A percentile compares a stretch with the other conserved stretches of the same genome.
These are phyloP conservation scores for Toxotes jaculatrix DNA, from an alignment of 2,113 vertebrate species.

Conservation along the genomic window DNA sequence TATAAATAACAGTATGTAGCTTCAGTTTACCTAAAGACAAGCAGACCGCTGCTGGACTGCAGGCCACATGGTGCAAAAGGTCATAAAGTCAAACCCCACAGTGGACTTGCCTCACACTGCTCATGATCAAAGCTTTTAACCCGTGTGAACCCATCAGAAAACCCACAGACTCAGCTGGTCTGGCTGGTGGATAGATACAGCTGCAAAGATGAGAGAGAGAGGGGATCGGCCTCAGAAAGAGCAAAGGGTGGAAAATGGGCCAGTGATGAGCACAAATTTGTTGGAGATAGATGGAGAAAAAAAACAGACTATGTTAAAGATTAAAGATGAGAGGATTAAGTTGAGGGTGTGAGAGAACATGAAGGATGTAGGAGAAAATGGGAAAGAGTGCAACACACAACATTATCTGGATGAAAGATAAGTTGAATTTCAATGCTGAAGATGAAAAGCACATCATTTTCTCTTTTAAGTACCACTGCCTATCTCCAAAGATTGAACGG, in stretches of 20 bases:
- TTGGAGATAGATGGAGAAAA: conserved; percentile 22
- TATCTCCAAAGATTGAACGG: neutral
- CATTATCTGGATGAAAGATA: conserved; percentile 18
- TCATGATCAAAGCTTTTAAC: conserved; percentile 68
- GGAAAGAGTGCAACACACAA: neutral
- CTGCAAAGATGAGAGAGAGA: neutral
- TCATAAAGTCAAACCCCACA: conserved; percentile 39
- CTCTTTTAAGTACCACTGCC: neutral
- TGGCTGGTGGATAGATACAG: conserved; percentile 5
- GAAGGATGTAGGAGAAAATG: neutral
- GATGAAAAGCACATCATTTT: neutral
- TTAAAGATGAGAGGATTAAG: conserved; percentile 44
- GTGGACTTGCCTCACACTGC: conserved; percentile 14
- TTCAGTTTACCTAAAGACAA: conserved; percentile 35
- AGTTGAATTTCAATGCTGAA: neutral
- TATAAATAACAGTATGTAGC: conserved; percentile 1
- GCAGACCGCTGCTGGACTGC: conserved; percentile 1
- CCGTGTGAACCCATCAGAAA: conserved; percentile 59
- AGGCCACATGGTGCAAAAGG: conserved; percentile 26
- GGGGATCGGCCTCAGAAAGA: conserved; percentile 23
- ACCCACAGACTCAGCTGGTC: conserved; percentile 50
- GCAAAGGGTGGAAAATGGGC: conserved; percentile 30
- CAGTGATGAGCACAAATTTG: conserved; percentile 41
- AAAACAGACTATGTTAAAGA: conserved; percentile 14
- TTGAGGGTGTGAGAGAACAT: neutral